Evolutionary conservation across 2,797 vertebrate genomes (phyloP).

Genomic region (Cephalopachus bancanus): DNA sequence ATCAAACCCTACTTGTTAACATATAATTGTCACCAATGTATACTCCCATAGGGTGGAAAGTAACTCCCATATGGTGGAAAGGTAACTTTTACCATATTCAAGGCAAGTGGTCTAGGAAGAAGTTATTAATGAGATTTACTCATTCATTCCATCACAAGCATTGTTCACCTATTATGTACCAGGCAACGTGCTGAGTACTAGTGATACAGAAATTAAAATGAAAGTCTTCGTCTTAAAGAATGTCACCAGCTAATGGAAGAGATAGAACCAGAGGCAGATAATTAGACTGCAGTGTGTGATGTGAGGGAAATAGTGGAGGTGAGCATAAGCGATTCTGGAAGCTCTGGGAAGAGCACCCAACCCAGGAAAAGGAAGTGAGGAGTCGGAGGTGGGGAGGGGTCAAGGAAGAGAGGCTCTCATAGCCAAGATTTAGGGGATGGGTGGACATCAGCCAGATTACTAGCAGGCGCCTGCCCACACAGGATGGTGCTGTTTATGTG

Average conservation of each 20-base stretch:
- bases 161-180: not conserved
- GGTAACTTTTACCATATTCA: not conserved
- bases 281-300: not conserved
- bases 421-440: not conserved
- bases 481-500: not conserved
- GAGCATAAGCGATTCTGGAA: not conserved
- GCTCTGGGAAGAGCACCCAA: not conserved
- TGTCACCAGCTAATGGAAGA: not conserved
- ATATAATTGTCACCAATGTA: not conserved
- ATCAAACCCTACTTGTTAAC: not conserved
- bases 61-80: not conserved
- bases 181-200: not conserved
- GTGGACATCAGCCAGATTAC: not conserved
- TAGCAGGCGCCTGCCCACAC: not conserved
- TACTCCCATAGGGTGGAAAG: not conserved
- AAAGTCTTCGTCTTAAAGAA: not conserved
- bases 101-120: slow-evolving; percentile 10
- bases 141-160: not conserved
- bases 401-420: not conserved
- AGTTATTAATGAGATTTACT: not conserved
- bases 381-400: not conserved
- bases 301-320: not conserved
- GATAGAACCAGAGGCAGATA: not conserved
- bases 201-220: not conserved
- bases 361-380: not conserved